Percentiles rank a stretch among this genome's conserved stretches.
Conservation (phyloP, 2,888 invertebrate species). For the Cyclophora punctaria region DNA sequence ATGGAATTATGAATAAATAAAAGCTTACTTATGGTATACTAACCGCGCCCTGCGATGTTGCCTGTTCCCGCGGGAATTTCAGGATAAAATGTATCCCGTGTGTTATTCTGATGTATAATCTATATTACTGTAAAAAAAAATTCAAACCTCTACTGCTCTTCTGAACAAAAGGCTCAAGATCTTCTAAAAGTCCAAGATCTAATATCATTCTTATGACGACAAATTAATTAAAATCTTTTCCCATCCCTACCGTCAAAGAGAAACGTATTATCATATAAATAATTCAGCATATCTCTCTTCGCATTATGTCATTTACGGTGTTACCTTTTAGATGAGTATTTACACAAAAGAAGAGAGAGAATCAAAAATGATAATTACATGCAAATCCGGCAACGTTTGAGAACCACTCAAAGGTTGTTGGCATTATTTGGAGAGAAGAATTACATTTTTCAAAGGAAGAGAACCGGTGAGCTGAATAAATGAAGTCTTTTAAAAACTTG, state of each 20-base stretch:
- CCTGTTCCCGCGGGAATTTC: too few species aligned
- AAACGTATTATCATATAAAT: slow-evolving; percentile 67
- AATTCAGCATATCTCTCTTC: slow-evolving; percentile 70
- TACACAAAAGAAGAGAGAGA: slow-evolving; percentile 73
- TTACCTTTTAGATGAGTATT: slow-evolving; percentile 68
- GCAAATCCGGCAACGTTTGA: slow-evolving; percentile 67
- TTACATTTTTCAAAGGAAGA: slow-evolving; percentile 23
- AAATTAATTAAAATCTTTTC: not conserved
- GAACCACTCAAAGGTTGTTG: slow-evolving; percentile 33
- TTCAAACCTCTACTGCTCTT: too few species aligned
- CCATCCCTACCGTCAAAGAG: slow-evolving; percentile 26
- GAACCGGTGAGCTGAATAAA: slow-evolving; percentile 25
- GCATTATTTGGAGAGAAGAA: slow-evolving; percentile 39
- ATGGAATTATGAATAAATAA: too few species aligned
- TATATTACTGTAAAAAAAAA: too few species aligned
- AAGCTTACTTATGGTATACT: too few species aligned
- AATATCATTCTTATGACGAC: too few species aligned
- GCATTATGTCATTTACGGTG: slow-evolving; percentile 73
- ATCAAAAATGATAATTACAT: slow-evolving; percentile 76
- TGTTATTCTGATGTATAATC: too few species aligned
- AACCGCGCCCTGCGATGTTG: too few species aligned
- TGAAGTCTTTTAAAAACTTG: slow-evolving; percentile 6
- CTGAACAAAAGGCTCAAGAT: too few species aligned
- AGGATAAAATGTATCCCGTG: too few species aligned
- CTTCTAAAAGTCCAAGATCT: too few species aligned